phyloP scores from a whole-genome alignment of 2,888 invertebrate species.

The Strigamia transsilvanica region DNA sequence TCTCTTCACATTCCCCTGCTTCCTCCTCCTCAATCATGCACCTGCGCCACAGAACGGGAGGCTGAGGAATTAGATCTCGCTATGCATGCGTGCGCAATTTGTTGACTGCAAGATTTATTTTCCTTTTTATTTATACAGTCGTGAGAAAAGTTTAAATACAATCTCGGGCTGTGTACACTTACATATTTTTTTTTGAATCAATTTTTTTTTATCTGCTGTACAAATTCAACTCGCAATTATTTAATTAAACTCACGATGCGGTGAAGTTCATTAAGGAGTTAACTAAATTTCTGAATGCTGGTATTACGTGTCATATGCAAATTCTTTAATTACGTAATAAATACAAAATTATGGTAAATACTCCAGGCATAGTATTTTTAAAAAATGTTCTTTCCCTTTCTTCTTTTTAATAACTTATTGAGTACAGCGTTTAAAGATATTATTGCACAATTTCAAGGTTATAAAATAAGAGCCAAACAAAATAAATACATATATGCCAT shows the following conservation, averaged over 20 bases:
- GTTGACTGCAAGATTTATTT: constrained; percentile 35
- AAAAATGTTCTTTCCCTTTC: too few species aligned
- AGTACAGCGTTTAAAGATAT: not conserved
- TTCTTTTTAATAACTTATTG: too few species aligned
- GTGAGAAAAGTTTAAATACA: constrained; percentile 3
- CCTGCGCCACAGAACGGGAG: constrained; percentile 42
- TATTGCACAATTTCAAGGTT: not conserved
- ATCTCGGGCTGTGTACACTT: not conserved
- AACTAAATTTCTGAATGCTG: too few species aligned
- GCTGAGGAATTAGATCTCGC: constrained; percentile 37
- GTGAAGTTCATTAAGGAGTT: too few species aligned
- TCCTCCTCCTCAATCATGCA: constrained; percentile 49
- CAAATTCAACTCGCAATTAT: not conserved
- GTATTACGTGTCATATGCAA: too few species aligned
- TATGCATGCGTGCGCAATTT: constrained; percentile 39
- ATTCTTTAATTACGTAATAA: too few species aligned
- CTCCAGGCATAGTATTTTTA: too few species aligned
- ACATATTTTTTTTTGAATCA: not conserved
- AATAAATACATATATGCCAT: not conserved
- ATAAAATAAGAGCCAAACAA: not conserved
- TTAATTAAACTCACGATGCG: too few species aligned
- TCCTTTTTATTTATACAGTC: constrained; percentile 31
- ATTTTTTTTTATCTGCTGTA: not conserved
- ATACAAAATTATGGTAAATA: too few species aligned
- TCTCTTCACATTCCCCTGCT: constrained; percentile 28